Percentiles rank a stretch among this genome's conserved stretches.
phyloP scores from a whole-genome alignment of 2,113 vertebrate species.

The Aphelocoma coerulescens region DNA sequence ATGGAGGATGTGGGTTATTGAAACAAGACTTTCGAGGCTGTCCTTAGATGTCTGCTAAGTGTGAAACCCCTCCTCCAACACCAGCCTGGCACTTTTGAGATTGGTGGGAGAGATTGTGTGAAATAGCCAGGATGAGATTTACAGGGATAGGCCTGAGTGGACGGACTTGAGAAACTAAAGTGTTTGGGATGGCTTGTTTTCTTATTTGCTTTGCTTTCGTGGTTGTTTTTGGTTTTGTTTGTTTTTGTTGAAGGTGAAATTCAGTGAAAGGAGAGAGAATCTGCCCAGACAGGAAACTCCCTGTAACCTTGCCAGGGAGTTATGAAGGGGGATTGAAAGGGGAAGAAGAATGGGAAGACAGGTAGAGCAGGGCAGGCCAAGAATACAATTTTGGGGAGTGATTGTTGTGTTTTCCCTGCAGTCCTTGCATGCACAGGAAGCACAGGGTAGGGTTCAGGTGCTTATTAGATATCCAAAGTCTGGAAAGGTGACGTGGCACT shows the following conservation, averaged over 20 bases:
- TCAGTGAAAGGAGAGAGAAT: background rate
- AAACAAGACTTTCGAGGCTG: background rate
- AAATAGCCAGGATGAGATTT: background rate
- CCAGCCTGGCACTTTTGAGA: background rate
- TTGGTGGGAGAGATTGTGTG: background rate
- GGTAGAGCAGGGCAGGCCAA: background rate
- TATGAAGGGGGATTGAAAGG: background rate
- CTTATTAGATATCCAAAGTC: background rate
- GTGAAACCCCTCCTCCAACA: background rate
- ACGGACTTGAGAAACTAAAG: background rate
- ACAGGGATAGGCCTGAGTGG: background rate
- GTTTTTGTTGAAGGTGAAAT: background rate
- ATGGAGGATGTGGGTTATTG: background rate
- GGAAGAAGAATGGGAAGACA: background rate
- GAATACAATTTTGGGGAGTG: rapidly evolving
- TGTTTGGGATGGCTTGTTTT: background rate
- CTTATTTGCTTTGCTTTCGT: background rate
- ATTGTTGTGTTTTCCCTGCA: background rate
- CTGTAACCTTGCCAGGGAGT: background rate
- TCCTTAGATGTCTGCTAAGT: background rate
- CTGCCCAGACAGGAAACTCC: background rate
- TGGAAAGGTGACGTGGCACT: background rate
- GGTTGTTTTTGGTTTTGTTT: background rate
- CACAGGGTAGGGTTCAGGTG: rapidly evolving
- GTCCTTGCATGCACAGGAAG: background rate